Conservation (phyloP, 2,797 vertebrate species). For the Triplophysa yarkandensis region DNA sequence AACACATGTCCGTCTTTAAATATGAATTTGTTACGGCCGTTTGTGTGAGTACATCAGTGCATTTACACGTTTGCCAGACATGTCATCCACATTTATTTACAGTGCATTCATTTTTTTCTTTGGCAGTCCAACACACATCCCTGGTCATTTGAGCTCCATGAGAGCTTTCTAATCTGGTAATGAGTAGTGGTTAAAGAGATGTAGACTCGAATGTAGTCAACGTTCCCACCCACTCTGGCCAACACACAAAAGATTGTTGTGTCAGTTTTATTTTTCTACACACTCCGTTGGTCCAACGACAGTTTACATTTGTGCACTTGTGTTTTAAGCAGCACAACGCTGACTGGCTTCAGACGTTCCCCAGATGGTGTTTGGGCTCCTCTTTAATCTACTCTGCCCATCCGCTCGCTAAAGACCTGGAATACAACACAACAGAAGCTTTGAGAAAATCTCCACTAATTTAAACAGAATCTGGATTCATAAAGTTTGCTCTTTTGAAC, state of each 20-base stretch:
- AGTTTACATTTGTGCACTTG: constrained; percentile 11
- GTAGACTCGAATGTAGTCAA: background rate
- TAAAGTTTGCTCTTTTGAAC: constrained; percentile 4
- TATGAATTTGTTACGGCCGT: background rate
- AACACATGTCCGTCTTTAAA: background rate
- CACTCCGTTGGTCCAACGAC: background rate
- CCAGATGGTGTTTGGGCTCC: constrained; percentile 68
- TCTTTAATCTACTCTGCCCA: constrained; percentile 71
- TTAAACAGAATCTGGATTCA: constrained; percentile 16
- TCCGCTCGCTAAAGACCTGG: constrained; percentile 68
- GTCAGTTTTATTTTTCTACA: background rate
- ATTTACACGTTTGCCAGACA: too few relatives aligned
- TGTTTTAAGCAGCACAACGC: background rate
- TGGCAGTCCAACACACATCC: too few relatives aligned
- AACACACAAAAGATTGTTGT: background rate
- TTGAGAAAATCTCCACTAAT: background rate
- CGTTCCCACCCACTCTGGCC: background rate
- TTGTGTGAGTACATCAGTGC: background rate
- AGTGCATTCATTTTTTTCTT: too few relatives aligned
- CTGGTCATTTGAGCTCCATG: background rate
- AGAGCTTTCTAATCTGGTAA: background rate
- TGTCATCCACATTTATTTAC: too few relatives aligned
- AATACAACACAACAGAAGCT: constrained; percentile 41
- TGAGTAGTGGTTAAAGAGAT: background rate
- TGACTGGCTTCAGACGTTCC: constrained; percentile 59